Evolutionary conservation across 2,888 invertebrate species (phyloP), one percentile per base, ranked within the genome.

Genomic region (Eudemis profundana): DNA sequence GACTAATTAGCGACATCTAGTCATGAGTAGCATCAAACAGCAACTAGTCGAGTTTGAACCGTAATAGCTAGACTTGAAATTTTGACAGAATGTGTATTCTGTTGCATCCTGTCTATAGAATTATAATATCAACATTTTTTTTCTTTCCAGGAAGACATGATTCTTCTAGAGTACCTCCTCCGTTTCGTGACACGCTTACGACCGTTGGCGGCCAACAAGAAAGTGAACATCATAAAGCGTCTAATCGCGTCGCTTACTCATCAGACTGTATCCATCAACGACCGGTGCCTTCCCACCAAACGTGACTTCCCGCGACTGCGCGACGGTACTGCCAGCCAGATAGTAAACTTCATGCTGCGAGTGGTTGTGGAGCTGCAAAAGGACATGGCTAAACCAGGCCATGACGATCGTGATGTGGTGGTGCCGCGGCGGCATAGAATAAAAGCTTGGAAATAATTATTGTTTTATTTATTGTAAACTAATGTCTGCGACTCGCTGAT

Each of bases 151-250:
- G 95, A 94, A 74, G 93, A 94, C 69, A 92, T 94, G 66, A 95
- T 94, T 77, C 92, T 96, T 0, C 77, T 96, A n/a, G 96, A 96
- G 79, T 96, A 96, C 80, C 78, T 96, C 5, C 83, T 96, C 8
- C 93, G 95, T 68, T 95, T 96, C 78, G 83, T 96, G 29, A 93
- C 93, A 5, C 94, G 95, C 61, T 85, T 96, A 2, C 93, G 94
- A 40, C 95, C 95, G 0, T 87, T 95, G 64, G 90, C 93, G 2
- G 91, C 93, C 29, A 93, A 93, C 66, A 93, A 93, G 68, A 94
- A 94, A 74, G 90, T 93, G 33, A 92, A 94, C 66, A 87, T 96
- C 4, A 83, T 95, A 56, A 94, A 94, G 76, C 92, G 96, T 23
- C 81, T 96, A 15, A 87, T 95, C 29, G 95, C 95, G 2, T 93